Evolutionary conservation across 2,113 vertebrate genomes (phyloP), one percentile per base, ranked within the genome.

Genomic region (Grus americana): DNA sequence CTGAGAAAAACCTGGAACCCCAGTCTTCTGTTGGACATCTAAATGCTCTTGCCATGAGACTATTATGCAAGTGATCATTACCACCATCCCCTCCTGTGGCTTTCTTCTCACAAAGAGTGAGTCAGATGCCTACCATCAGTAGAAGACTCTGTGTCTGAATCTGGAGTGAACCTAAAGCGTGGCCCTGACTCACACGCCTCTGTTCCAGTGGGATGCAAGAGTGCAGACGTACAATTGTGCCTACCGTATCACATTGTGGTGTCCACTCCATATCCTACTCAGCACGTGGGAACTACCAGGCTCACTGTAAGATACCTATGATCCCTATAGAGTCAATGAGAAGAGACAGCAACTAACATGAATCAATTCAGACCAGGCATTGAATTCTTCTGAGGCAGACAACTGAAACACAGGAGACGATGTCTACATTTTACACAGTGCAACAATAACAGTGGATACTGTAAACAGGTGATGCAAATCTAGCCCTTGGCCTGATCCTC

Each of bases 231-330:
- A 67, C 38, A 79, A 26, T n/a, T 67, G 22, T 47, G 68, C 47
- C 55, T 66, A 62, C 55, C 4, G 5, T 55, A 36, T 32, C 34
- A 21, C 3, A 29, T 0, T 0, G 0, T 8, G 3, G 23, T 15
- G 38, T 30, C 40, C 38, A 5, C 44, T 17, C 65, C 27, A 55
- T 10, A 70, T 50, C 46, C 62, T 52, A 52, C 47, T 52, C 36
- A 47, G 73, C 32, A 36, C 17, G 15, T 3, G 30, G 50, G 32
- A 86, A 30, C 47, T 27, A 59, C 9, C 5, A 21, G 38, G 32
- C 12, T 82, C 62, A 57, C 54, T 79, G 52, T 4, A 52, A 46
- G 58, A 71, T 2, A 62, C 10, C 50, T 24, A 21, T 4, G 13
- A 88, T 13, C 21, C 59, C 46, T 49, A n/a, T 0, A 63, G 11